Evolutionary conservation across 2,797 vertebrate species (phyloP).

Genomic region (Pantherophis alleghaniensis): DNA sequence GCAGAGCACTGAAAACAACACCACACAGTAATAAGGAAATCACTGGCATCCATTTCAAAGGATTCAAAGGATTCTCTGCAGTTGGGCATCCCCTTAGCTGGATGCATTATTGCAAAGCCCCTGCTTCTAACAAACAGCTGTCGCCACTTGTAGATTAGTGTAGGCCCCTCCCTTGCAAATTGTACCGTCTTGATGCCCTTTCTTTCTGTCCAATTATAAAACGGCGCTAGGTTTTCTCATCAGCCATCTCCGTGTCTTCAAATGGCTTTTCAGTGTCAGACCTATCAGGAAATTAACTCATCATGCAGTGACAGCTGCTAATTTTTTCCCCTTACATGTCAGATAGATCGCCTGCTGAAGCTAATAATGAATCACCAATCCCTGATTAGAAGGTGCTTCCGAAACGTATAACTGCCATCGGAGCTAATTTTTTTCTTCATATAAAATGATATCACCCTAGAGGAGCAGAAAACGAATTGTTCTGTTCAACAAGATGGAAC

Average conservation of each 20-base stretch:
- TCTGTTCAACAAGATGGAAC: conserved; percentile 69
- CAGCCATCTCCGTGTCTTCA: conserved; percentile 85
- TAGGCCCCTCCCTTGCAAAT: conserved; percentile 46
- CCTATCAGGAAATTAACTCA: conserved; percentile 99
- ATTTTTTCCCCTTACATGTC: conserved; percentile 94
- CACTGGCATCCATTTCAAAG: conserved; percentile 29
- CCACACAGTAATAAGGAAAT: conserved; percentile 48
- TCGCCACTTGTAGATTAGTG: conserved; percentile 56
- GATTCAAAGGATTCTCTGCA: background rate
- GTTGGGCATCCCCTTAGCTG: conserved; percentile 6
- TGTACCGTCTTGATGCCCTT: conserved; percentile 71
- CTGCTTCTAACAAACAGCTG: conserved; percentile 48
- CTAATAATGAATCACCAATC: conserved; percentile 93
- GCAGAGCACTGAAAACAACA: conserved; percentile 56
- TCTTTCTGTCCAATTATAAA: conserved; percentile 87
- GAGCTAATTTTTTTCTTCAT: conserved; percentile 77
- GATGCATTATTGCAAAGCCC: conserved; percentile 21
- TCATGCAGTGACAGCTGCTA: conserved; percentile 96
- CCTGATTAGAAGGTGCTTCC: conserved; percentile 90
- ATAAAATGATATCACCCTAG: conserved; percentile 78
- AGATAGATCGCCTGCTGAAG: conserved; percentile 89
- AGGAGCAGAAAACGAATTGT: conserved; percentile 71
- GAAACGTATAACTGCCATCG: conserved; percentile 78
- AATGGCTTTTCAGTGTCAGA: conserved; percentile 88
- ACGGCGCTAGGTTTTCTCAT: conserved; percentile 86